Conservation (phyloP, 2,888 invertebrate genomes). For the Nomada fabriciana region DNA sequence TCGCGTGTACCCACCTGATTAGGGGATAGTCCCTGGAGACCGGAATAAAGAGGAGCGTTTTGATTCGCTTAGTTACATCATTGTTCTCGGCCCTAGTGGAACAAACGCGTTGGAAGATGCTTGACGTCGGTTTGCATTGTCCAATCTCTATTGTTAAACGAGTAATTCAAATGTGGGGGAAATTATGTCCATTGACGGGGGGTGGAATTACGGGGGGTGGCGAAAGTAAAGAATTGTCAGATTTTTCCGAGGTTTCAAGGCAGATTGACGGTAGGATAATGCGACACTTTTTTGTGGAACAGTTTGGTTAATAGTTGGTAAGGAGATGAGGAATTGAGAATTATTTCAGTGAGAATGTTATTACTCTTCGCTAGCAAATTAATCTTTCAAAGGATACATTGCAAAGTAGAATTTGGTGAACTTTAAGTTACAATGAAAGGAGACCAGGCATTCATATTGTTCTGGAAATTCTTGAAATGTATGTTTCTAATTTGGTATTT, state of each 20-base stretch:
- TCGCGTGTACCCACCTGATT: constrained; percentile 58
- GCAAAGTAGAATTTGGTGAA: no score
- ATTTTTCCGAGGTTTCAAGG: not conserved
- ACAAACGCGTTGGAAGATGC: constrained; percentile 18
- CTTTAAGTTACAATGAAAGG: no score
- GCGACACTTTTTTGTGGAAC: not conserved
- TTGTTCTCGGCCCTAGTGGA: constrained; percentile 38
- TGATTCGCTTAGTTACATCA: constrained; percentile 46
- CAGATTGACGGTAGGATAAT: not conserved
- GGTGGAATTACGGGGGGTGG: no score
- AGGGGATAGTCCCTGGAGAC: constrained; percentile 45
- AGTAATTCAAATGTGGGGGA: not conserved
- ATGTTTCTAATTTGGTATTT: no score
- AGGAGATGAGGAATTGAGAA: not conserved
- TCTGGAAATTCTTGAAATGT: no score
- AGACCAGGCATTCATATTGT: no score
- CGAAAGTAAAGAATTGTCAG: not conserved
- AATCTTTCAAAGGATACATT: no score
- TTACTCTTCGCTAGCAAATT: no score
- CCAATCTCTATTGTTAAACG: constrained; percentile 6
- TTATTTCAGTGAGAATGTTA: no score
- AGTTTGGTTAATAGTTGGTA: not conserved
- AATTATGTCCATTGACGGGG: not conserved
- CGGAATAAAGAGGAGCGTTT: constrained; percentile 43
- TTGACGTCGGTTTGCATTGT: not conserved